phyloP scores from a whole-genome alignment of 1,140 invertebrate genomes.

The Parapsyche elsis region DNA sequence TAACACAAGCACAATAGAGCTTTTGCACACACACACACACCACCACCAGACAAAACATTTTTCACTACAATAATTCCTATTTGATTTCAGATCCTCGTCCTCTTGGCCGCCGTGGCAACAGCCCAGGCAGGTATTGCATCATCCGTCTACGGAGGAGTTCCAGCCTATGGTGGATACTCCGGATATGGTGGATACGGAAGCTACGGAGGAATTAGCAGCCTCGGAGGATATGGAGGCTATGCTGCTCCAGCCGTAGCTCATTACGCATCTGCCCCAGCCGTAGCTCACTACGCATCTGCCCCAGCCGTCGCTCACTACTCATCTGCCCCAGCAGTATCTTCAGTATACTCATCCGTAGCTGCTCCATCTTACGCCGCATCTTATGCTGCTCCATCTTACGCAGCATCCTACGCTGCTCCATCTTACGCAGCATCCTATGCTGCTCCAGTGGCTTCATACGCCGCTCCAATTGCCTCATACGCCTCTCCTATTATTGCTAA shows the following conservation, averaged over 20 bases:
- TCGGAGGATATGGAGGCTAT: conserved; percentile 11
- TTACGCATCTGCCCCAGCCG: neutral
- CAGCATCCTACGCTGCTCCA: conserved; percentile 53
- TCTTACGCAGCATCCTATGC: conserved; percentile 43
- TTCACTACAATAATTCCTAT: conserved; percentile 6
- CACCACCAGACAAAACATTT: neutral
- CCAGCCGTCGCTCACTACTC: conserved; percentile 44
- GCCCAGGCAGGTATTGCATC: conserved; percentile 54
- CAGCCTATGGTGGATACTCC: conserved; percentile 13
- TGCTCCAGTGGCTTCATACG: conserved; percentile 19
- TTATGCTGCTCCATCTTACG: conserved; percentile 56
- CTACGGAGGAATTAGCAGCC: neutral
- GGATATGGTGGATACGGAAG: conserved; percentile 5
- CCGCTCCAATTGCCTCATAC: conserved; percentile 1
- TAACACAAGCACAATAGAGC: too few relatives aligned
- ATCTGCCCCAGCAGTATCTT: conserved; percentile 16
- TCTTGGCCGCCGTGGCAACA: conserved; percentile 63
- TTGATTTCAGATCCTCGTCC: conserved; percentile 60
- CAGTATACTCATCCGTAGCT: conserved; percentile 38
- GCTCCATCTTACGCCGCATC: conserved; percentile 58
- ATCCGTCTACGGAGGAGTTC: conserved; percentile 35
- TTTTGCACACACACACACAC: neutral
- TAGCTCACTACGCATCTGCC: conserved; percentile 13
- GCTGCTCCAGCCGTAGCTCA: neutral
- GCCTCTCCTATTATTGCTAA: conserved; percentile 35